A percentile compares a stretch with the other conserved stretches of the same genome.
Conservation (phyloP, 1,140 invertebrate species). For the Phymastichus coffea region DNA sequence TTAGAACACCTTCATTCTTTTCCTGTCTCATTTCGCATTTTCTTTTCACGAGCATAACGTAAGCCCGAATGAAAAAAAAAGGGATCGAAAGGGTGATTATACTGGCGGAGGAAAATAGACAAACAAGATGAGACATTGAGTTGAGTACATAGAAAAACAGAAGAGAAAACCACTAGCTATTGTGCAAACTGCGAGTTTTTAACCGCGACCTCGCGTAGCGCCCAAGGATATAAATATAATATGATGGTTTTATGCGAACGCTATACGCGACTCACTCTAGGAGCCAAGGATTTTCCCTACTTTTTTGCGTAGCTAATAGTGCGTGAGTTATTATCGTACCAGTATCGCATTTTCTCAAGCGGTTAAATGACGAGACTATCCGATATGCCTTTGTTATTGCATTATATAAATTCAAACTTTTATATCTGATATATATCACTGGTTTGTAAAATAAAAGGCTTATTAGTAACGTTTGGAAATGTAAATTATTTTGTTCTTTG, state of each 20-base stretch:
- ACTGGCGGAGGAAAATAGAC: not conserved
- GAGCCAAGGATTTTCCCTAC: slow-evolving; percentile 34
- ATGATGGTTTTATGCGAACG: slow-evolving; percentile 42
- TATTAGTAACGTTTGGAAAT: too few relatives aligned
- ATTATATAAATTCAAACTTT: too few relatives aligned
- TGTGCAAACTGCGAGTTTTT: slow-evolving; percentile 1
- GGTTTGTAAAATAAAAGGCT: too few relatives aligned
- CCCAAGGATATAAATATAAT: slow-evolving; percentile 29
- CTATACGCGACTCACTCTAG: too few relatives aligned
- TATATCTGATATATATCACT: too few relatives aligned
- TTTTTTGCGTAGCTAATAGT: slow-evolving; percentile 35
- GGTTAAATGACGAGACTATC: slow-evolving; percentile 47
- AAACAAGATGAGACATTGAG: too few relatives aligned
- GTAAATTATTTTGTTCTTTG: too few relatives aligned
- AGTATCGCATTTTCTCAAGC: slow-evolving; percentile 44
- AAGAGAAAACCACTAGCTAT: not conserved
- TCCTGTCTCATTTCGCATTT: slow-evolving; percentile 10
- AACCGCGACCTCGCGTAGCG: slow-evolving; percentile 38
- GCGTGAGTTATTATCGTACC: slow-evolving; percentile 54
- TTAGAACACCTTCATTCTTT: not conserved
- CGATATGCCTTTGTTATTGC: too few relatives aligned
- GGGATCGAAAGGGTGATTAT: slow-evolving; percentile 3
- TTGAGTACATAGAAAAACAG: not conserved
- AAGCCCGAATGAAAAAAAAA: slow-evolving; percentile 7
- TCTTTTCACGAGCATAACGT: slow-evolving; percentile 7